Evolutionary conservation across 2,113 vertebrate species (phyloP).

Genomic region (Rhea pennata): DNA sequence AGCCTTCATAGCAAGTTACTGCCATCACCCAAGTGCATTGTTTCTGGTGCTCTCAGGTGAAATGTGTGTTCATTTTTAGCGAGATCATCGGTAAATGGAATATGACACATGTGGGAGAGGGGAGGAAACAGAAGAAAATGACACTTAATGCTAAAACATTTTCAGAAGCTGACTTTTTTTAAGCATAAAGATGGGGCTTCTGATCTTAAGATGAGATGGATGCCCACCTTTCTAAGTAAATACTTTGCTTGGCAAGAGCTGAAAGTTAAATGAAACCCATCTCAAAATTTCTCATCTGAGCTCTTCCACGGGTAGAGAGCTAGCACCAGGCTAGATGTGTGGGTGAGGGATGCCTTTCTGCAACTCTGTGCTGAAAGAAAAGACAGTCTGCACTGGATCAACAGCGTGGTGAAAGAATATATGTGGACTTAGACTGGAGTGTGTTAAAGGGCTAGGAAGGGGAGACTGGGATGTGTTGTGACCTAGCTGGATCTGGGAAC

Average conservation of each 20-base stretch:
- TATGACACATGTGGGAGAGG: accelerated
- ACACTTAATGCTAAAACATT: not conserved
- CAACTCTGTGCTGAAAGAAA: not conserved
- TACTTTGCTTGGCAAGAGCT: not conserved
- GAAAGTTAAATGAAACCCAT: not conserved
- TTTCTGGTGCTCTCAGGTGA: not conserved
- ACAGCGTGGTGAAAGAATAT: not conserved
- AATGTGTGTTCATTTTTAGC: not conserved
- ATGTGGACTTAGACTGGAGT: not conserved
- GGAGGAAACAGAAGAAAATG: not conserved
- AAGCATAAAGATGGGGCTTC: not conserved
- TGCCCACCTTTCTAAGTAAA: not conserved
- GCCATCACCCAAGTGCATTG: accelerated
- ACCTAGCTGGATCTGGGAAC: not conserved
- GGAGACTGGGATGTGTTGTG: not conserved
- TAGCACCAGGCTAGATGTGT: not conserved
- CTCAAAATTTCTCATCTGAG: not conserved
- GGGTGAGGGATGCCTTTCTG: not conserved
- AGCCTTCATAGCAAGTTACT: not conserved
- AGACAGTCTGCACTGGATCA: not conserved
- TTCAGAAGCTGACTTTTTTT: not conserved
- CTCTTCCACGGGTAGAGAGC: not conserved
- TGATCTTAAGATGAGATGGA: not conserved
- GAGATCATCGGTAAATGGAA: not conserved
- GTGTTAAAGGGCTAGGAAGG: not conserved